Conservation (phyloP, 1,140 invertebrate species). For the Plectrocnemia conspersa region DNA sequence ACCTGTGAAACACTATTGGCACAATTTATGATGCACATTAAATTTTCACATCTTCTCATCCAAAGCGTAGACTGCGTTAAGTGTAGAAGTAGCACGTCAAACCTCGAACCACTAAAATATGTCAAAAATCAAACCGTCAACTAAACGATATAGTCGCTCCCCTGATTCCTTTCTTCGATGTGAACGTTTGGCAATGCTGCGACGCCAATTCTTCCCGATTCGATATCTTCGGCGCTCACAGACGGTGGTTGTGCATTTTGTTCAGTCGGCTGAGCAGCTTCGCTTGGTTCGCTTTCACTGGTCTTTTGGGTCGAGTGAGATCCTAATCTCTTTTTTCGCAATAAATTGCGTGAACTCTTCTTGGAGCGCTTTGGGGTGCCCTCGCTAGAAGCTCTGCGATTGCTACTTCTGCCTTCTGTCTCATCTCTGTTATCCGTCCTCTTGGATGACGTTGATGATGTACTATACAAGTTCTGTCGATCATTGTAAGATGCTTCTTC, state of each 20-base stretch:
- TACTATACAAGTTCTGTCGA: too few species aligned
- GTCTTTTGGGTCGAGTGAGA: not conserved
- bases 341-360: too few species aligned
- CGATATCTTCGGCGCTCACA: conserved; percentile 4
- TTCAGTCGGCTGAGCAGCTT: not conserved
- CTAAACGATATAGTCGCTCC: conserved; percentile 14
- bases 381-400: not conserved
- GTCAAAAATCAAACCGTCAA: not conserved
- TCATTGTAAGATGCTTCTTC: too few species aligned
- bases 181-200: conserved; percentile 19
- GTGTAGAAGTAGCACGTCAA: not conserved
- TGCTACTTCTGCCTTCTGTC: too few species aligned
- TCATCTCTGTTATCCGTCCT: too few species aligned
- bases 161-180: not conserved
- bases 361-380: not conserved
- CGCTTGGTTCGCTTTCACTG: not conserved
- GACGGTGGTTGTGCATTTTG: not conserved
- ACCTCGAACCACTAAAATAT: not conserved
- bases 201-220: conserved; percentile 16
- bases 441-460: too few species aligned
- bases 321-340: too few species aligned
- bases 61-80: not conserved
- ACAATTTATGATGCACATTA: not conserved
- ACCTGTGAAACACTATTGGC: not conserved
- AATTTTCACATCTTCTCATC: not conserved